Base-by-base conservation (phyloP, 2,113 vertebrate genomes). In the Lates calcarifer region DNA sequence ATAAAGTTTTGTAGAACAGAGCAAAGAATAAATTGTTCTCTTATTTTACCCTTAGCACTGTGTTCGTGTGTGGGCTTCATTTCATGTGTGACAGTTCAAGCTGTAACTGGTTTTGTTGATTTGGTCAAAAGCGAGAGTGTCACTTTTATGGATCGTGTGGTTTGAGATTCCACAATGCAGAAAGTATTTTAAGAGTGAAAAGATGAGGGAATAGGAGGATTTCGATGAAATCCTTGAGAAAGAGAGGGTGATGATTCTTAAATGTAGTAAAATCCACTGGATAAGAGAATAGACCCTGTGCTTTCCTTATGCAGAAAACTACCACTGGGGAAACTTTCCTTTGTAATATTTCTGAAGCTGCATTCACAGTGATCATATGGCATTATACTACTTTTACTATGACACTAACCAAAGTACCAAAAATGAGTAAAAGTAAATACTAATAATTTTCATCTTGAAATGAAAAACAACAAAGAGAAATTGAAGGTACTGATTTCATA, bases 1-100 rank as follows among this genome's bases (percentile, higher is more conserved):
- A 95, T 95, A 94, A 94, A 94, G 93, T 94, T 93, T 91, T 90
- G 91, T 92, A 90, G 91, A 94, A 94, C 92, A 90, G 89, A 93
- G 79, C 89, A 81, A 92, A 91, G 86, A 94, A 85, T 93, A 90
- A 91, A 93, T 66, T 10, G 4, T 82, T 82, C 63, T 86, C 79
- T 33, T 84, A 53, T 84, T 84, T 81, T 82, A 83, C 86, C 82
- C 72, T 60, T 10, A 76, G 22, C 47, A 11, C 29, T 26, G 68
- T 70, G 49, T 77, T 26, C 24, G 68, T 70, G 49, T 77, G 28
- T 64, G 26, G 10, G 7, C 57, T 79, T 87, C 17, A 63, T 87
- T 86, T 84, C 14, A 43, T 11, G 1, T 17, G 28, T 29, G 55
- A 57, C 6, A 51, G 2, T 5, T 14, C 6, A 56, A 56, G 13